Evolutionary conservation across 1,140 invertebrate genomes (phyloP).

Genomic region (Saccostrea glomerata): DNA sequence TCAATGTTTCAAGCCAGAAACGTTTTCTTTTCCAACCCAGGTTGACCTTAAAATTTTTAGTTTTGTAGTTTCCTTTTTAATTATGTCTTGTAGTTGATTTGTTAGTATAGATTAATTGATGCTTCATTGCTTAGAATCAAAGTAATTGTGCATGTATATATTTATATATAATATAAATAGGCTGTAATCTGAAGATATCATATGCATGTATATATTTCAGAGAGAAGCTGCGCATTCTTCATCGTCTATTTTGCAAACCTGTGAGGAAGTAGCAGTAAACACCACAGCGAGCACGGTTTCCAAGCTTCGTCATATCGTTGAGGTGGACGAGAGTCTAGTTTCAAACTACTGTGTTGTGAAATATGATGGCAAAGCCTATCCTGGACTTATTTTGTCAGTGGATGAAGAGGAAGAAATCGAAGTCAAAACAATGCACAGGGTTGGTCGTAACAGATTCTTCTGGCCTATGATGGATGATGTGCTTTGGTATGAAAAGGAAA

Average conservation of each 20-base stretch:
- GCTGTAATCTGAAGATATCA: no score
- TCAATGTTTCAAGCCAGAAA: constrained; percentile 16
- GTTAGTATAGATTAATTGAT: neutral
- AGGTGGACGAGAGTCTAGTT: constrained; percentile 31
- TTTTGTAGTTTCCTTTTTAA: neutral
- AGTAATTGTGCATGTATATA: neutral
- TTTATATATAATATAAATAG: no score
- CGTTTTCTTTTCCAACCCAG: neutral
- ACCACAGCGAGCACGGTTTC: neutral
- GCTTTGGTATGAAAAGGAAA: constrained; percentile 24
- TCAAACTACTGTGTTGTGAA: constrained; percentile 45
- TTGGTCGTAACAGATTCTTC: constrained; percentile 44
- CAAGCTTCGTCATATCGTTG: neutral
- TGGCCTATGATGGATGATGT: constrained; percentile 47
- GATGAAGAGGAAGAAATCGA: constrained; percentile 46
- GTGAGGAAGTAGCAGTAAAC: neutral
- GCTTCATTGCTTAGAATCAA: neutral
- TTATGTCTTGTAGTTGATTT: neutral
- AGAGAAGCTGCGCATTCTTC: neutral
- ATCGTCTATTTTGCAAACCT: neutral
- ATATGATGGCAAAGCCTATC: constrained; percentile 44
- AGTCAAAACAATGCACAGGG: constrained; percentile 40
- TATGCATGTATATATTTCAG: neutral
- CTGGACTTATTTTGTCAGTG: constrained; percentile 43
- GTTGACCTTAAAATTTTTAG: neutral